phyloP scores from a whole-genome alignment of 2,113 vertebrate genomes.

The Lichenostomus cassidix region DNA sequence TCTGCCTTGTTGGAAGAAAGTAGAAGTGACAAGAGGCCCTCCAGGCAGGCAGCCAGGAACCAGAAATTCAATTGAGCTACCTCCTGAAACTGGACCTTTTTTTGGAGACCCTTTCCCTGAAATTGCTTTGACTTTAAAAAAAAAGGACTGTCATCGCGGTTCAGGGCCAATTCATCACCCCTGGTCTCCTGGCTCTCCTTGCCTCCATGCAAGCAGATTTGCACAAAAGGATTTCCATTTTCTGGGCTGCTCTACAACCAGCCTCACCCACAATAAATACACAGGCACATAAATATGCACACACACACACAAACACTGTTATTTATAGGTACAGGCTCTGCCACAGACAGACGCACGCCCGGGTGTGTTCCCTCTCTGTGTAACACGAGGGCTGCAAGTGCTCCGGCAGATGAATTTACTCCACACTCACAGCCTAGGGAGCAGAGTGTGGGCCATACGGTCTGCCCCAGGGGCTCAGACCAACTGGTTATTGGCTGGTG shows the following conservation, averaged over 20 bases:
- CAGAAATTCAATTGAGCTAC: constrained; percentile 50
- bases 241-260: background rate
- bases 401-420: background rate
- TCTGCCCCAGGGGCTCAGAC: constrained; percentile 45
- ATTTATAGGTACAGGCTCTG: constrained; percentile 7
- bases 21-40: constrained; percentile 63
- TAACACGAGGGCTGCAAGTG: background rate
- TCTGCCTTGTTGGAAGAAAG: constrained; percentile 69
- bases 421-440: background rate
- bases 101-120: constrained; percentile 24
- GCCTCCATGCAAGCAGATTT: background rate
- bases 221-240: constrained; percentile 24
- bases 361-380: background rate
- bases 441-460: constrained; percentile 47
- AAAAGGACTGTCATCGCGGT: background rate
- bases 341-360: background rate
- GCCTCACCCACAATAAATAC: background rate
- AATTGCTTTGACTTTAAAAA: constrained; percentile 19
- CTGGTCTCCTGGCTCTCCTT: background rate
- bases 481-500: constrained; percentile 50
- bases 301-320: background rate
- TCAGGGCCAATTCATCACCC: background rate
- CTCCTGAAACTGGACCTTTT: constrained; percentile 49
- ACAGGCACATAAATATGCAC: constrained; percentile 3
- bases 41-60: constrained; percentile 62